Evolutionary conservation across 2,113 vertebrate genomes (phyloP), one percentile per base, ranked within the genome.

Genomic region (Picathartes gymnocephalus): DNA sequence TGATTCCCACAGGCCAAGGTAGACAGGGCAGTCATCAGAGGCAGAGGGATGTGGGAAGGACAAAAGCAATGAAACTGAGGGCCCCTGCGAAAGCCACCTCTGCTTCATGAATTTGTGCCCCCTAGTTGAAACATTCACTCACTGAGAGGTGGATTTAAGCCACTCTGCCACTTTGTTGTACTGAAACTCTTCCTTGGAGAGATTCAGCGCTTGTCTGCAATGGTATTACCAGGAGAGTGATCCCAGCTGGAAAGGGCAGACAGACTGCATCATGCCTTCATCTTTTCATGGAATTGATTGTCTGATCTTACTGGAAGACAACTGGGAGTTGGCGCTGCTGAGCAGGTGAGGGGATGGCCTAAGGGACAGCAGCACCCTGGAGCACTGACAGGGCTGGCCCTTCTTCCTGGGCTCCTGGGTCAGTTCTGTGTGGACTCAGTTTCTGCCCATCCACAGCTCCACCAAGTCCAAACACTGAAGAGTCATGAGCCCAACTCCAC

Each of bases 271-370:
- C 57, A 1, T 18, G 17, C 24, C 53, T 12, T 27, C 50, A 54
- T 11, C 5, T 1, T 66, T 61, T 33, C 51, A 11, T 0, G 2
- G 13, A 30, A 51, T 1, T 23, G 16, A 7, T 42, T n/a, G 10
- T 15, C 65, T 68, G 57, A 37, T 64, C 40, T 90, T 35, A 9
- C 45, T 57, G 57, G 53, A 65, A 87, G 91, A 69, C 15, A 30
- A 28, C 20, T 69, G 37, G 62, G 47, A 37, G 31, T 4, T 72
- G 58, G 20, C 20, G 22, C 23, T 30, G 40, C 18, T 72, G 57
- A 80, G 28, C 25, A 48, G 13, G 24, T 25, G 5, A 64, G 16
- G 45, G 20, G 20, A 48, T 2, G 44, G 11, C 3, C 6, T 22
- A 6, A 40, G 25, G 45, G 23, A 9, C 28, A 44, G 21, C 13